phyloP scores from a whole-genome alignment of 2,113 vertebrate genomes.

The Plectropomus leopardus region DNA sequence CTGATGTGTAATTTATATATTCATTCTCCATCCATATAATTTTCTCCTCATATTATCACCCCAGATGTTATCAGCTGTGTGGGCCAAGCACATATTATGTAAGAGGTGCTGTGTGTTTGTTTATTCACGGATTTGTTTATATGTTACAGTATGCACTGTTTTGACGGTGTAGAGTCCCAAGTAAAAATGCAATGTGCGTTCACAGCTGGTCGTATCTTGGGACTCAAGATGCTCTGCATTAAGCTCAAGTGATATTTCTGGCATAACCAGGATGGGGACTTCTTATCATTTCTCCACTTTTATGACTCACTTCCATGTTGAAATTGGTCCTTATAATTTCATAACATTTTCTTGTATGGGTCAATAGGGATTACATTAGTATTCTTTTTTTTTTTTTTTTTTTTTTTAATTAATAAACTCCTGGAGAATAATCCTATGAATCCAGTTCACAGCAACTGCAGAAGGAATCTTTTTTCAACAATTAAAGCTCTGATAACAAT shows the following conservation, averaged over 20 bases:
- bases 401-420: too few species aligned
- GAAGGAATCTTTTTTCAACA: too few species aligned
- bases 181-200: neutral
- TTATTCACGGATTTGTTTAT: neutral
- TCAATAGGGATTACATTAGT: neutral
- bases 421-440: neutral
- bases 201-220: neutral
- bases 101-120: neutral
- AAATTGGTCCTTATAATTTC: neutral
- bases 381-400: too few species aligned
- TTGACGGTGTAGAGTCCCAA: neutral
- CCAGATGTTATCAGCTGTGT: constrained; percentile 1
- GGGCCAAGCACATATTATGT: neutral
- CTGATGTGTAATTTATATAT: constrained; percentile 13
- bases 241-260: neutral
- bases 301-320: neutral
- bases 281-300: neutral
- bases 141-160: neutral
- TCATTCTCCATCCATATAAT: neutral
- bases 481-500: too few species aligned
- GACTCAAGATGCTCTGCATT: neutral
- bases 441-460: too few species aligned
- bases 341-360: neutral
- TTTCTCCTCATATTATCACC: neutral
- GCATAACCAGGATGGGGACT: neutral